Evolutionary conservation across 1,140 invertebrate species (phyloP), one percentile per base, ranked within the genome.

Genomic region (Tenebrio molitor): DNA sequence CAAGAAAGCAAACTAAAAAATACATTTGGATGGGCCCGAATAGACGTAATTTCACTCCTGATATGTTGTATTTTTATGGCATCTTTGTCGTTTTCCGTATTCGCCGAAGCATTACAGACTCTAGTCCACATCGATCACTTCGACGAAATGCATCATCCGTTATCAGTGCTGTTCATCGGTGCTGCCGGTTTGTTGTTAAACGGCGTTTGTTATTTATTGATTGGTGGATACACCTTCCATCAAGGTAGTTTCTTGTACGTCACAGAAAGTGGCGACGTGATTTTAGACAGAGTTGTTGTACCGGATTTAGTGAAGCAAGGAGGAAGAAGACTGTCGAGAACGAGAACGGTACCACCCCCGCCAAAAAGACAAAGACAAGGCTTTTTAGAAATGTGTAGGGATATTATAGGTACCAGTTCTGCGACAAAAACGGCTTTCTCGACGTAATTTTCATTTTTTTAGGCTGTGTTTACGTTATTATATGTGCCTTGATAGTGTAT

Each of bases 21-120:
- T 81, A 97, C 95, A 0, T 97, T 97, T 74, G 95, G 95, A 0
- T 97, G 95, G 94, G 93, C 94, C 0, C 87, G 95, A 62, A 92
- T 96, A 19, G 94, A 96, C 77, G 91, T 97, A 0, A 83, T 96
- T 2, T 92, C 91, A 41, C 91, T 92, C 85, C 83, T 95, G 7
- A 89, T 91, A n/a, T 93, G 92, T 34, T 93, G 91, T 80, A 90
- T 95, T 10, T 92, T 96, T 71, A 86, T 96, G 65, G 89, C 90
- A 0, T 95, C 95, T 0, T 88, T 96, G 23, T 92, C 92, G 42
- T 94, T 96, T 76, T 93, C 94, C 0, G 81, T 95, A 7, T 79
- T 94, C 0, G 89, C 96, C 0, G 94, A 96, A 81, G 89, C 93
- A 0, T 74, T 95, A 6, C 94, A 96, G 79, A 92, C 92, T 0